A percentile compares a stretch with the other conserved stretches of the same genome.
Conservation (phyloP, 30 jellyfish, hydroid and myxozoan genomes). For the Turritopsis rubra region DNA sequence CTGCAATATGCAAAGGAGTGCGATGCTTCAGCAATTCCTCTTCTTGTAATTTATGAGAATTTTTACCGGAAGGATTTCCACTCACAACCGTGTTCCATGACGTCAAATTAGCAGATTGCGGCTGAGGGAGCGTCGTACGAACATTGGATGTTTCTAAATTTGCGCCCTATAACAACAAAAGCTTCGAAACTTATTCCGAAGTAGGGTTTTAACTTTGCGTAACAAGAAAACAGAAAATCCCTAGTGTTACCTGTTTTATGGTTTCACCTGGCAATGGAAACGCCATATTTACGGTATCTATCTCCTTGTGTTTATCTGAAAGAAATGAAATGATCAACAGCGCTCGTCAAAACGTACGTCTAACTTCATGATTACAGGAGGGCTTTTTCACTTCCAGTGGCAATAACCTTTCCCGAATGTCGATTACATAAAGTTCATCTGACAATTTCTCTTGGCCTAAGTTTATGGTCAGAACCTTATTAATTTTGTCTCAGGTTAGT, state of each 20-base stretch:
- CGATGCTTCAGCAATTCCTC: not conserved
- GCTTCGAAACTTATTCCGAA: not conserved
- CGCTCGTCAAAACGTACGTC: too few species aligned
- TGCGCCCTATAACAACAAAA: not conserved
- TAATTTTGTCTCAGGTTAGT: too few species aligned
- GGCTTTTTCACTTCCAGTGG: too few species aligned
- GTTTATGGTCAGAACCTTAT: too few species aligned
- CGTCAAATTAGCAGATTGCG: constrained; percentile 20
- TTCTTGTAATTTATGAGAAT: not conserved
- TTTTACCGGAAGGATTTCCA: constrained; percentile 36
- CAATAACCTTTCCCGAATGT: too few species aligned
- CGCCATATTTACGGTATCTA: constrained; percentile 19
- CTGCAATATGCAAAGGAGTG: constrained; percentile 13
- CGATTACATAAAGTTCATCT: too few species aligned
- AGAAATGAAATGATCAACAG: not conserved
- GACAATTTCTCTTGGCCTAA: too few species aligned
- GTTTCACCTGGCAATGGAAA: constrained; percentile 41
- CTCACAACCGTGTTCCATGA: constrained; percentile 93
- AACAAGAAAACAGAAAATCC: too few species aligned
- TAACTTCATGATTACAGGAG: too few species aligned
- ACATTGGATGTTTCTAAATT: not conserved
- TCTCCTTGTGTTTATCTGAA: constrained; percentile 20
- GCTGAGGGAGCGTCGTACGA: not conserved
- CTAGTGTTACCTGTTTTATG: constrained; percentile 16
- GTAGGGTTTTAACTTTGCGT: too few species aligned